Evolutionary conservation across 2,797 vertebrate genomes (phyloP), one percentile per base, ranked within the genome.

Genomic region (Gymnothorax javanicus): DNA sequence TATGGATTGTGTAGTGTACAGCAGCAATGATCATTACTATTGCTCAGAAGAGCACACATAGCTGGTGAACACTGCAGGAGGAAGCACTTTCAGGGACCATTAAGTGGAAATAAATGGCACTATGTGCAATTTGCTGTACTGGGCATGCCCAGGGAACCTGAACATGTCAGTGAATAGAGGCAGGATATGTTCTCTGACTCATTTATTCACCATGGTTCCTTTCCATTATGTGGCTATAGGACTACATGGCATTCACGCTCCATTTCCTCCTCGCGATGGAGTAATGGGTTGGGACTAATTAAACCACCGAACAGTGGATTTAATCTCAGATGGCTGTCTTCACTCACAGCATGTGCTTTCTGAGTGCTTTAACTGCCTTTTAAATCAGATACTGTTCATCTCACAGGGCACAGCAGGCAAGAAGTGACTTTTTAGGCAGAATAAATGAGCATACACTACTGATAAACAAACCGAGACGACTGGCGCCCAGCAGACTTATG

Each of bases 21-120:
- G 59, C 85, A 82, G 75, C 75, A 64, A 64, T 23, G 25, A 9
- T 86, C 75, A 82, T 86, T 86, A 86, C 54, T 27, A 7, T n/a
- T 57, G 73, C 62, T 79, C 58, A 58, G 27, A 58, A 11, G 43
- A 79, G 60, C 69, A 25, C 59, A 43, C 57, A 43, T 57, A n/a
- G 73, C 59, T 7, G 77, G 77, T 43, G 6, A 71, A n/a, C 62
- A 54, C 62, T 17, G 54, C 20, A 27, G 58, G 1, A 33, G 13
- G 81, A 15, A 6, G 33, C 20, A 77, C 33, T 59, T 27, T 33
- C 9, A 2, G 60, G 54, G 60, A 69, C 73, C 33, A 50, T 77
- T 15, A 73, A 87, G 69, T 54, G 59, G n/a, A n/a, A 67, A 7
- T 67, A 69, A 71, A 71, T 2, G 20, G 56, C 11, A 58, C 62